Evolutionary conservation across 1,140 invertebrate genomes (phyloP).

Genomic region (Calephelis virginiensis): DNA sequence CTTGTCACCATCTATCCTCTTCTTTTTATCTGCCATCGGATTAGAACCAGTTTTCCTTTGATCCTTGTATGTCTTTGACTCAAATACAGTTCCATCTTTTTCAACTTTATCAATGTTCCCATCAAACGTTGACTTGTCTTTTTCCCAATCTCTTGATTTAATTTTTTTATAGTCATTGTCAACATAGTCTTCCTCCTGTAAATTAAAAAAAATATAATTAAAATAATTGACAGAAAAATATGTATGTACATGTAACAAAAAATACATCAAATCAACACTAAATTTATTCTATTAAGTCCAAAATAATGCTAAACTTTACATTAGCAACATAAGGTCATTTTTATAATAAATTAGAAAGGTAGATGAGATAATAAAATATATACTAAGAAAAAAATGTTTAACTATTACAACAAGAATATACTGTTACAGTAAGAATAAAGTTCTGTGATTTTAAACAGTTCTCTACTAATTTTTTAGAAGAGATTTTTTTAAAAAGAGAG

Average conservation of each 20-base stretch:
- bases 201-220: constrained; percentile 20
- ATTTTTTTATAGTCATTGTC: constrained; percentile 74
- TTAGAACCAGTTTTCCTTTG: constrained; percentile 51
- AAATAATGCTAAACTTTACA: background rate
- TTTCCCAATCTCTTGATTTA: constrained; percentile 71
- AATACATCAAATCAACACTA: no score
- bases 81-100: constrained; percentile 58
- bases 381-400: no score
- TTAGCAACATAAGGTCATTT: no score
- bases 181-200: constrained; percentile 66
- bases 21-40: constrained; percentile 63
- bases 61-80: constrained; percentile 66
- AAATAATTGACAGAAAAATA: no score
- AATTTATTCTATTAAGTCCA: background rate
- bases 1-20: constrained; percentile 57
- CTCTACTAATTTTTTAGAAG: no score
- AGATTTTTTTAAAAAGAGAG: no score
- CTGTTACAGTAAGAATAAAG: no score
- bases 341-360: no score
- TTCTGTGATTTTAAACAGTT: no score
- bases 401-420: no score
- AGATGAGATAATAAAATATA: no score
- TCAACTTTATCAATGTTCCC: constrained; percentile 63
- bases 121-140: constrained; percentile 70
- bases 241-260: no score